Evolutionary conservation across 2,888 invertebrate species (phyloP), one percentile per base, ranked within the genome.

Genomic region (Papilio demoleus): DNA sequence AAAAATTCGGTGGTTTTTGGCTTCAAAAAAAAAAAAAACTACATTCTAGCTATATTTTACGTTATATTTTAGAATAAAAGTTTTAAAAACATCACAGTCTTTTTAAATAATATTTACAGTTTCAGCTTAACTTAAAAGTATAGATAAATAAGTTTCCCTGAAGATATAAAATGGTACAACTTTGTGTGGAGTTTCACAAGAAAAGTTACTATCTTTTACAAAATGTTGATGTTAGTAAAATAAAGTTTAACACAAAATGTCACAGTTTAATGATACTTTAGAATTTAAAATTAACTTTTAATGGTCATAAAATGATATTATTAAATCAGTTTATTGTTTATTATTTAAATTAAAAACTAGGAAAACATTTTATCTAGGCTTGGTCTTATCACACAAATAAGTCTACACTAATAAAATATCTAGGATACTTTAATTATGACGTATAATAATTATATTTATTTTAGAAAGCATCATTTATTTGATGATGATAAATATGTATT

Each of bases 191-290:
- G 64, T 64, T 64, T 36, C 27, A 64, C 11, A 64, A 50, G 63
- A 62, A 50, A 64, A 64, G 53, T 64, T 64, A 64, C 64, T 64
- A 53, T 64, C 64, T 64, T 47, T 14, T 34, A 22, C 36, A 64
- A 63, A 63, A 45, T 22, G 38, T 64, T 36, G 62, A 36, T 59
- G 58, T 59, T 36, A 36, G 58, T 58, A 34, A 36, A 53, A 53
- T 31, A 27, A 61, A 61, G 61, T 61, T 61, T 1, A 42, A 61
- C 53, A 27, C n/a, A 27, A 53, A 53, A 53, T 53, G 53, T 27
- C 53, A 53, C 24, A 27, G n/a, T 27, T 27, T 27, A 53, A 47
- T 47, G 22, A 22, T 22, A 12, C 47, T 22, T 47, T 22, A 9
- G 12, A 11, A 36, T 38, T 4, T 11, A 27, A 27, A 47, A 45